Percentiles rank a stretch among this genome's conserved stretches.
These are phyloP conservation scores for Notospermus geniculatus DNA, from an alignment of 1,140 invertebrate species.

Conservation along the genomic window DNA sequence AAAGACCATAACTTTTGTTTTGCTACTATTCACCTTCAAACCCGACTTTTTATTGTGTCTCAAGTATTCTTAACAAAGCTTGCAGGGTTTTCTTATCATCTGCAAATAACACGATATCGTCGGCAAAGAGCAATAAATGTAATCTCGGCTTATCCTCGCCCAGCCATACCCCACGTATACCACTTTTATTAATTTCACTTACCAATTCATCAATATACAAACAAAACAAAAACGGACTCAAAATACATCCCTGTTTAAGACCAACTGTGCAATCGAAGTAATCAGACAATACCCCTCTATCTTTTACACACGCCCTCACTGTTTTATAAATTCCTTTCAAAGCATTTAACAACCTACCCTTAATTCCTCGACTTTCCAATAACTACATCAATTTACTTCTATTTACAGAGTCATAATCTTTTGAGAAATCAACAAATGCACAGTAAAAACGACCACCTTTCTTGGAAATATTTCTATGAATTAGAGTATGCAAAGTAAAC, in stretches of 20 bases:
- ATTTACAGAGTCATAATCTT: conserved; percentile 17
- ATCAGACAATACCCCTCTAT: conserved; percentile 1
- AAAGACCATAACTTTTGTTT: conserved; percentile 9
- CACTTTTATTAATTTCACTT: background rate
- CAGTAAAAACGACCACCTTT: conserved; percentile 12
- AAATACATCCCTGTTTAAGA: conserved; percentile 13
- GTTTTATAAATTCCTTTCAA: conserved; percentile 17
- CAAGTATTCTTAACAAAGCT: background rate
- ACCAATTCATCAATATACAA: conserved; percentile 20
- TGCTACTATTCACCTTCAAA: conserved; percentile 2
- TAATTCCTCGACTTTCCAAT: conserved; percentile 6
- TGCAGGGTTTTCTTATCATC: background rate
- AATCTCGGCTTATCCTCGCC: background rate
- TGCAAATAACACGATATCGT: background rate
- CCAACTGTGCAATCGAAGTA: conserved; percentile 13
- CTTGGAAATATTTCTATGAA: conserved; percentile 14
- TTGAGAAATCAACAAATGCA: conserved; percentile 17
- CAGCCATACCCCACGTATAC: conserved; percentile 13
- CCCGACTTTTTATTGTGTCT: background rate
- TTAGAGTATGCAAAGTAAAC: conserved; percentile 16
- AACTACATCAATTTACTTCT: conserved; percentile 7
- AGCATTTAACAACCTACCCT: conserved; percentile 7
- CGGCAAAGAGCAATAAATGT: background rate
- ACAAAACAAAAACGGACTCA: conserved; percentile 15
- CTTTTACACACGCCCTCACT: conserved; percentile 15